phyloP scores from a whole-genome alignment of 2,113 vertebrate genomes.

The Heterotis niloticus region DNA sequence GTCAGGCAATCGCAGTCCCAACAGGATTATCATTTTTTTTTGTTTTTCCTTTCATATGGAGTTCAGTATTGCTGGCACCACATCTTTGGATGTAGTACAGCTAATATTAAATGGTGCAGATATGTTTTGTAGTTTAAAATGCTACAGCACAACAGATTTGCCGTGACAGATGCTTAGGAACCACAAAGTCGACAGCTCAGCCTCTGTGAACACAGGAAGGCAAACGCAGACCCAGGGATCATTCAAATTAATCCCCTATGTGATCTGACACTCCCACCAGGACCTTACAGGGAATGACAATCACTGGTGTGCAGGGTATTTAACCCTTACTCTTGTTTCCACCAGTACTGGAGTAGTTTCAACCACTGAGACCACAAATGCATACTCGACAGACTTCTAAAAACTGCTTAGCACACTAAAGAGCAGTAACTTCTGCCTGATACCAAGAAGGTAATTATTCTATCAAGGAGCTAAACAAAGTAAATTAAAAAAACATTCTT shows the following conservation, averaged over 20 bases:
- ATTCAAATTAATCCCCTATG: not conserved
- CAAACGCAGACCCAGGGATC: not conserved
- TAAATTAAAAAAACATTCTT: no score
- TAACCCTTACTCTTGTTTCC: not conserved
- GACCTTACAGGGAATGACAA: not conserved
- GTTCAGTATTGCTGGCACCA: no score
- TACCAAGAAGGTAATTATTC: no score
- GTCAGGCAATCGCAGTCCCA: not conserved
- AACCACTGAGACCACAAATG: no score
- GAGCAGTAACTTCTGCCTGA: no score
- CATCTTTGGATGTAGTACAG: no score
- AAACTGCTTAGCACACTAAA: no score
- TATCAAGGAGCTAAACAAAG: no score
- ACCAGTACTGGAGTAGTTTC: conserved; percentile 15
- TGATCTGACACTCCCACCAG: not conserved
- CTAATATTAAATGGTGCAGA: no score
- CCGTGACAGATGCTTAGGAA: not conserved
- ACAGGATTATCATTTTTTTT: not conserved
- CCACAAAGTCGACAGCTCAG: not conserved
- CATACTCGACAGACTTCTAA: no score
- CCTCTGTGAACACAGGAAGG: not conserved
- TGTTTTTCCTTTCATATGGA: not conserved
- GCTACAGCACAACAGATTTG: no score
- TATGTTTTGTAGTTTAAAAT: no score
- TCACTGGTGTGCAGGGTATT: not conserved